These are phyloP conservation scores for Papilio gigon DNA, from an alignment of 2,888 invertebrate genomes.

Conservation along the genomic window DNA sequence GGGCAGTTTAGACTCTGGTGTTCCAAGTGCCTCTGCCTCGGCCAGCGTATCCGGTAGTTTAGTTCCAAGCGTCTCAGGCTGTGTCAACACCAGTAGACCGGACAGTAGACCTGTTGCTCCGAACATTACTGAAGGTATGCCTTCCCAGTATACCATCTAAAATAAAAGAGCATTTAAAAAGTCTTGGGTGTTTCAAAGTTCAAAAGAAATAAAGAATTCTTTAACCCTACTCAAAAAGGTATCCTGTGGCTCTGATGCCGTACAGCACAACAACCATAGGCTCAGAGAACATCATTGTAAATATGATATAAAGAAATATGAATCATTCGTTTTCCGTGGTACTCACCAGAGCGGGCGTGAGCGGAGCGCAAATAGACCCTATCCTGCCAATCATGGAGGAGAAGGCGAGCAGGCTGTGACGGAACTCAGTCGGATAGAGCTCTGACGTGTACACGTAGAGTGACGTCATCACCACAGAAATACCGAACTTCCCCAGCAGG, in stretches of 20 bases:
- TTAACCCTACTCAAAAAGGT: no score
- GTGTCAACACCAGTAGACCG: slow-evolving; percentile 81
- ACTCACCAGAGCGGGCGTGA: slow-evolving; percentile 84
- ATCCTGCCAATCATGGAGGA: slow-evolving; percentile 88
- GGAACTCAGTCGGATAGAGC: slow-evolving; percentile 86
- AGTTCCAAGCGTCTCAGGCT: slow-evolving; percentile 83
- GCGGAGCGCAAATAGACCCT: slow-evolving; percentile 87
- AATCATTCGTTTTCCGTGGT: background rate
- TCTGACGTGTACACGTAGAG: slow-evolving; percentile 87
- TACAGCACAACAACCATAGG: no score
- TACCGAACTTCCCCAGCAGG: slow-evolving; percentile 85
- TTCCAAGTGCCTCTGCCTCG: slow-evolving; percentile 78
- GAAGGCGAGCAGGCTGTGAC: slow-evolving; percentile 85
- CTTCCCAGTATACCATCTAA: slow-evolving; percentile 66
- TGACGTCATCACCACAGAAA: slow-evolving; percentile 84
- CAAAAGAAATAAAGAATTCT: background rate
- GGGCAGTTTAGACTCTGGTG: slow-evolving; percentile 38
- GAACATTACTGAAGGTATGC: slow-evolving; percentile 81
- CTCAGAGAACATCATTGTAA: no score
- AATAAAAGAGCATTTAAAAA: slow-evolving; percentile 37
- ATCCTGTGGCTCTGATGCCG: no score
- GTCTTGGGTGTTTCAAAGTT: no score
- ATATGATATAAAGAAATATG: no score
- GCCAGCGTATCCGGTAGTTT: slow-evolving; percentile 83
- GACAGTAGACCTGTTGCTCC: slow-evolving; percentile 74